A percentile compares a stretch with the other conserved stretches of the same genome.
phyloP scores from a whole-genome alignment of 2,113 vertebrate species.

The Saccopteryx bilineata region DNA sequence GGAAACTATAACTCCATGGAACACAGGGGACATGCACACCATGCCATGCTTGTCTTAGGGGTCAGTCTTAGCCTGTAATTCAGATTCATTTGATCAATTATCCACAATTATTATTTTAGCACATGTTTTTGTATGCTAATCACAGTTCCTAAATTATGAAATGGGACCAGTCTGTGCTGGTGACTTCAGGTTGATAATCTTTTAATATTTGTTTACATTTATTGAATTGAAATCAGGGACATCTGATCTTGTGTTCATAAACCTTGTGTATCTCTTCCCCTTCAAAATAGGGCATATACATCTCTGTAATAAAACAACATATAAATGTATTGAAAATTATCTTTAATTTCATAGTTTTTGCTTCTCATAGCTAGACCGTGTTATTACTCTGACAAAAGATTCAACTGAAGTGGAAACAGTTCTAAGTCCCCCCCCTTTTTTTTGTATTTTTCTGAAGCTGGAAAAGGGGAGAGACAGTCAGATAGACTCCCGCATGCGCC shows the following conservation, averaged over 20 bases:
- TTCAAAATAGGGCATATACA: background rate
- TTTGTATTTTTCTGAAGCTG: no score
- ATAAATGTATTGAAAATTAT: background rate
- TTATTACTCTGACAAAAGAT: conserved; percentile 17
- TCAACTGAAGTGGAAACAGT: background rate
- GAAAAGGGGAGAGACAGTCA: no score
- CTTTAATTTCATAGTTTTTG: conserved; percentile 22
- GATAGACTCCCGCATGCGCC: no score
- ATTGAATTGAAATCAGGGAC: background rate
- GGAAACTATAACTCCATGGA: background rate
- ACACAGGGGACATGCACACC: no score
- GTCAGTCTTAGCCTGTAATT: background rate
- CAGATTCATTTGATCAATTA: background rate
- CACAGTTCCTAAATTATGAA: background rate
- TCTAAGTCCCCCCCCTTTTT: no score
- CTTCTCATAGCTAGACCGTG: background rate
- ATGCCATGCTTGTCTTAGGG: background rate
- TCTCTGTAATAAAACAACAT: background rate
- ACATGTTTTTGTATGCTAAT: background rate
- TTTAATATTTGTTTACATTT: conserved; percentile 32
- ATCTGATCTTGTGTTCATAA: conserved; percentile 26
- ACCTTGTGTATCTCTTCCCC: background rate
- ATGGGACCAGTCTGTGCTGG: background rate
- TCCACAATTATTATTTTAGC: background rate
- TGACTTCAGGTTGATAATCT: conserved; percentile 27